Conservation (phyloP, 2,888 invertebrate genomes). For the Caenorhabditis becei region DNA sequence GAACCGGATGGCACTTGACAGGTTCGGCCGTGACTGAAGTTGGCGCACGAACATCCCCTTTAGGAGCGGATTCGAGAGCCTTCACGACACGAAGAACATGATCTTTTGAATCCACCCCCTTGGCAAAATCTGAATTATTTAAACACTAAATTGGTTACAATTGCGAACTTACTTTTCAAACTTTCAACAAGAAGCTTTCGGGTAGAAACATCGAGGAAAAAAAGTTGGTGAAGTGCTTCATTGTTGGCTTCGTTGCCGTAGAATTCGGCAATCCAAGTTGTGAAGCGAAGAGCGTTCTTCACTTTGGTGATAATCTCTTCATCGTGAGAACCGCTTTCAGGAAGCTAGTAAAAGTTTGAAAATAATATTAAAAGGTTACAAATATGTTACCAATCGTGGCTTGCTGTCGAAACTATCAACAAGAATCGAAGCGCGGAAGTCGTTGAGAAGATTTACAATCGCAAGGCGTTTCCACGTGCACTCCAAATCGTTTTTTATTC, state of each 20-base stretch:
- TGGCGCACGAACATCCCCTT: no score
- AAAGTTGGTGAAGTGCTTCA: background rate
- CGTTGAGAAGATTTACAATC: slow-evolving; percentile 26
- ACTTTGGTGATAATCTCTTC: background rate
- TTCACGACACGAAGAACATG: slow-evolving; percentile 3
- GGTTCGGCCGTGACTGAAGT: background rate
- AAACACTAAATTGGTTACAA: background rate
- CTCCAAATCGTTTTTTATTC: slow-evolving; percentile 15
- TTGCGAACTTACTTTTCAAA: slow-evolving; percentile 1
- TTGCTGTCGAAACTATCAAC: slow-evolving; percentile 22
- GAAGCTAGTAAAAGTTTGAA: slow-evolving; percentile 13
- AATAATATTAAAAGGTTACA: background rate
- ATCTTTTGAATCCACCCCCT: slow-evolving; percentile 1
- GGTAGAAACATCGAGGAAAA: background rate
- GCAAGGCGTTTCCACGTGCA: slow-evolving; percentile 29
- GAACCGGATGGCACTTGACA: background rate
- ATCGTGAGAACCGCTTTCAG: background rate
- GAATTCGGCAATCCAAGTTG: slow-evolving; percentile 28
- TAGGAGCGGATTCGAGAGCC: background rate
- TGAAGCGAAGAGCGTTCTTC: slow-evolving; percentile 26
- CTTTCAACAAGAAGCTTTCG: background rate
- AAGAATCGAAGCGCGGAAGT: slow-evolving; percentile 9
- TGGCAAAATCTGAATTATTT: slow-evolving; percentile 1
- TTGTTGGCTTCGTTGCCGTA: background rate
- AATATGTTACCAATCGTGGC: slow-evolving; percentile 15